These are phyloP conservation scores for Myotis brandtii DNA, from an alignment of 2,113 vertebrate species.

Conservation along the genomic window DNA sequence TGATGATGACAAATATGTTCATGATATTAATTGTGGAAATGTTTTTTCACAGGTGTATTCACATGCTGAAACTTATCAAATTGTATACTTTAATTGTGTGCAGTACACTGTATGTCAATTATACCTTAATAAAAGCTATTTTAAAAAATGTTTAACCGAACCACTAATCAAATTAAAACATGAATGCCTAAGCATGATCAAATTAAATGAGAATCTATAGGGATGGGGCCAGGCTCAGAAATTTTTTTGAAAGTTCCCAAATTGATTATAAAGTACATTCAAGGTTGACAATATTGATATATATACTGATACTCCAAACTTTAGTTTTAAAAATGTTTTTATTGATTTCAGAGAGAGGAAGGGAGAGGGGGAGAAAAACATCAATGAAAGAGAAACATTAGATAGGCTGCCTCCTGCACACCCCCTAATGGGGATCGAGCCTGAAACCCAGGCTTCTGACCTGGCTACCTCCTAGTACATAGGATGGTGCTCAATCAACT, in stretches of 20 bases:
- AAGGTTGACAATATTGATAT: not conserved
- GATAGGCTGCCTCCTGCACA: too few relatives aligned
- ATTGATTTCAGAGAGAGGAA: too few relatives aligned
- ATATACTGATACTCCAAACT: not conserved
- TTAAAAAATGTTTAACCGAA: not conserved
- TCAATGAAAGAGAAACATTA: too few relatives aligned
- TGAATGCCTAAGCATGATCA: not conserved
- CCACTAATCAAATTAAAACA: slow-evolving; percentile 25
- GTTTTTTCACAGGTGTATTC: not conserved
- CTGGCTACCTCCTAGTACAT: too few relatives aligned
- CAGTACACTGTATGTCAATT: not conserved
- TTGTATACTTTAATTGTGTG: not conserved
- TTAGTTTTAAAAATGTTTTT: too few relatives aligned
- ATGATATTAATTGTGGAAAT: not conserved
- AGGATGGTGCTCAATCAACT: too few relatives aligned
- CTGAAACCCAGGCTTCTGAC: too few relatives aligned
- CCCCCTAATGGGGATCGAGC: too few relatives aligned
- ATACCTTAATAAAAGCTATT: not conserved
- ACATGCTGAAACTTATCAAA: not conserved
- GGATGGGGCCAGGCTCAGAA: not conserved
- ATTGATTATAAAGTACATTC: not conserved
- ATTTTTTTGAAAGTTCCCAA: not conserved
- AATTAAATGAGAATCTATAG: not conserved
- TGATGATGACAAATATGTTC: not conserved
- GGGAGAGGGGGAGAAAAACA: too few relatives aligned